These are phyloP conservation scores for Tricholauxania praeusta DNA, from an alignment of 2,888 invertebrate species.

Conservation along the genomic window DNA sequence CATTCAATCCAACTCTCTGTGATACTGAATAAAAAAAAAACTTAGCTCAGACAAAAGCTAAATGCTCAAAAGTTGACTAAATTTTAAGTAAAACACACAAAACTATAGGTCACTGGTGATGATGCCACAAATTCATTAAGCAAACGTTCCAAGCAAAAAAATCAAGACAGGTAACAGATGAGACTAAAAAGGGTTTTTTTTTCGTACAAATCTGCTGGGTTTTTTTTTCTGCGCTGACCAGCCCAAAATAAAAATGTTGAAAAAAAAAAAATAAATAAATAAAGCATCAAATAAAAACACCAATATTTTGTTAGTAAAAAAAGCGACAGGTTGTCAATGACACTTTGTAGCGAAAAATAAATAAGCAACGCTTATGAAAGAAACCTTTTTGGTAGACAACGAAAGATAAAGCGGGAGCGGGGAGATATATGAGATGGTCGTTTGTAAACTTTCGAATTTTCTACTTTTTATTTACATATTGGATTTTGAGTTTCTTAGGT, in stretches of 20 bases:
- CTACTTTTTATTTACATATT: conserved; percentile 30
- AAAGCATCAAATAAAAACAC: neutral
- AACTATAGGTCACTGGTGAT: too few relatives aligned
- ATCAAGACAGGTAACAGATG: neutral
- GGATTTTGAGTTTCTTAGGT: conserved; percentile 12
- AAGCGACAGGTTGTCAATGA: conserved; percentile 17
- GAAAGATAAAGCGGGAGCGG: neutral
- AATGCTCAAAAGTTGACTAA: too few relatives aligned
- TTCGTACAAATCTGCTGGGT: too few relatives aligned
- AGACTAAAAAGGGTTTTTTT: neutral
- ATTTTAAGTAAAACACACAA: too few relatives aligned
- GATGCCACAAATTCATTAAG: conserved; percentile 2
- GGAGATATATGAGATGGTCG: neutral
- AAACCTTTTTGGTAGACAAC: neutral
- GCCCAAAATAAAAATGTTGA: too few relatives aligned
- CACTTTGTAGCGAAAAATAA: neutral
- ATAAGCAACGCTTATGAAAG: conserved; percentile 11
- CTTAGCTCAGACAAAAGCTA: too few relatives aligned
- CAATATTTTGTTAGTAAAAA: neutral
- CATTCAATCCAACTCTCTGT: too few relatives aligned
- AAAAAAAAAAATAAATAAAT: too few relatives aligned
- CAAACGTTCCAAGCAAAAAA: neutral
- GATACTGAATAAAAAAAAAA: too few relatives aligned
- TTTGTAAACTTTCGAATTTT: neutral
- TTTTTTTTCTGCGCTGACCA: too few relatives aligned